Evolutionary conservation across 35 echinoderm and acorn worm species (phyloP).

Genomic region (Holothuria glaberrima): DNA sequence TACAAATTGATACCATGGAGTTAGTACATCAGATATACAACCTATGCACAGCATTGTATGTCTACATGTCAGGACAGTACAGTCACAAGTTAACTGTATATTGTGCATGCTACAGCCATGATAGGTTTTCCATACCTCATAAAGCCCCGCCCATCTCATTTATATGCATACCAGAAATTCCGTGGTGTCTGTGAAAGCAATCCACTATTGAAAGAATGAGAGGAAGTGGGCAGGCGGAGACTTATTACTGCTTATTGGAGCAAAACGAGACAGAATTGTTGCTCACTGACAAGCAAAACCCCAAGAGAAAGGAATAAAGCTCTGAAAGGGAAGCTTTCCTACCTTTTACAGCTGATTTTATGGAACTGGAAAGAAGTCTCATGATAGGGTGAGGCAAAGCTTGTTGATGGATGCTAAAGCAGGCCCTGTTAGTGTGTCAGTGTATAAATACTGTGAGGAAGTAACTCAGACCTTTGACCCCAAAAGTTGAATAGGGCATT

Average conservation of each 20-base stretch:
- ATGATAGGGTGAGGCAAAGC: too few species aligned
- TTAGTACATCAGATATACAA: too few species aligned
- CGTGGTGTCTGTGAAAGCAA: slow-evolving; percentile 15
- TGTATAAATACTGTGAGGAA: slow-evolving; percentile 32
- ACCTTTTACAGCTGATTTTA: background rate
- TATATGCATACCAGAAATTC: slow-evolving; percentile 35
- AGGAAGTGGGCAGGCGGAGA: background rate
- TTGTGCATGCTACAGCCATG: too few species aligned
- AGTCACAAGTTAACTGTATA: too few species aligned
- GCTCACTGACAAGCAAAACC: background rate
- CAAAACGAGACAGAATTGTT: background rate
- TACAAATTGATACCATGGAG: too few species aligned
- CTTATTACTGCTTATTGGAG: slow-evolving; percentile 45
- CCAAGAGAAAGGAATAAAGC: background rate
- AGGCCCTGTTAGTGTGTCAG: slow-evolving; percentile 1
- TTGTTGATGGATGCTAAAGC: too few species aligned
- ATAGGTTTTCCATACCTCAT: too few species aligned
- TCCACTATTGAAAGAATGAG: slow-evolving; percentile 7
- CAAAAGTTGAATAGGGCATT: background rate
- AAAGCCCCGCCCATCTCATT: slow-evolving; percentile 26
- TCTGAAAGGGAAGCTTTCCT: background rate
- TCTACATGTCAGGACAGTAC: too few species aligned
- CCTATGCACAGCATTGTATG: too few species aligned
- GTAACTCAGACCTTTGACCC: slow-evolving; percentile 16
- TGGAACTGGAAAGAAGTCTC: too few species aligned